phyloP scores from a whole-genome alignment of 2,888 invertebrate species.

The Achlya flavicornis region DNA sequence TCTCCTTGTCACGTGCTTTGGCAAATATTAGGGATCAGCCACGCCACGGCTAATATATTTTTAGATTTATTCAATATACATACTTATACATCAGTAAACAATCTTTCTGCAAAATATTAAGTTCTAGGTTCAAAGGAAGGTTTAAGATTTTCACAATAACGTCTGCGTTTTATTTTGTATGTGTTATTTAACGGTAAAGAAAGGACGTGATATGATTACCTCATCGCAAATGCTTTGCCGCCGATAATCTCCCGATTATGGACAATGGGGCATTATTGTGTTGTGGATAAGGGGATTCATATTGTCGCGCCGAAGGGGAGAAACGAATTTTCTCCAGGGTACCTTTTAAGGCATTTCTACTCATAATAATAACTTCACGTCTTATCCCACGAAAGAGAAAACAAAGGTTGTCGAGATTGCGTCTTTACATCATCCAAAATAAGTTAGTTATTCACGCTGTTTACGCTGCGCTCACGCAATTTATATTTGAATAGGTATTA shows the following conservation, averaged over 20 bases:
- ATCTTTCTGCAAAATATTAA: too few relatives aligned
- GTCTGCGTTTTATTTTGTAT: not conserved
- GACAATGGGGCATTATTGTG: slow-evolving; percentile 52
- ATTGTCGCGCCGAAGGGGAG: slow-evolving; percentile 41
- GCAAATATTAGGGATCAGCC: too few relatives aligned
- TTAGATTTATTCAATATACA: too few relatives aligned
- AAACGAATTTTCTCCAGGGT: slow-evolving; percentile 34
- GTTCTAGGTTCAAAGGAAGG: not conserved
- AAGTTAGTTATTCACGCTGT: not conserved
- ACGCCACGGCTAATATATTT: too few relatives aligned
- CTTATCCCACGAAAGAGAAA: slow-evolving; percentile 4
- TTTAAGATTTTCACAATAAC: not conserved
- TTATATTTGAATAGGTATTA: not conserved
- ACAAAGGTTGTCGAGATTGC: slow-evolving; percentile 3
- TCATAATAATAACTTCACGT: slow-evolving; percentile 28
- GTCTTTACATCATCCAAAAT: not conserved
- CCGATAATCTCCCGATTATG: slow-evolving; percentile 53
- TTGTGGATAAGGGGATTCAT: slow-evolving; percentile 47
- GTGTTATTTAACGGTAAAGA: slow-evolving; percentile 16
- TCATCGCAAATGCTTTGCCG: slow-evolving; percentile 36
- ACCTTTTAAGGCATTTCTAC: slow-evolving; percentile 28
- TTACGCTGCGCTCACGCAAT: not conserved
- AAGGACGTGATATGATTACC: slow-evolving; percentile 30
- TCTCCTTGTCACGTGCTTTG: not conserved
- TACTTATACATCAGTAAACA: too few relatives aligned